phyloP scores from a whole-genome alignment of 2,888 invertebrate genomes.

The Oegoconia quadripuncta region DNA sequence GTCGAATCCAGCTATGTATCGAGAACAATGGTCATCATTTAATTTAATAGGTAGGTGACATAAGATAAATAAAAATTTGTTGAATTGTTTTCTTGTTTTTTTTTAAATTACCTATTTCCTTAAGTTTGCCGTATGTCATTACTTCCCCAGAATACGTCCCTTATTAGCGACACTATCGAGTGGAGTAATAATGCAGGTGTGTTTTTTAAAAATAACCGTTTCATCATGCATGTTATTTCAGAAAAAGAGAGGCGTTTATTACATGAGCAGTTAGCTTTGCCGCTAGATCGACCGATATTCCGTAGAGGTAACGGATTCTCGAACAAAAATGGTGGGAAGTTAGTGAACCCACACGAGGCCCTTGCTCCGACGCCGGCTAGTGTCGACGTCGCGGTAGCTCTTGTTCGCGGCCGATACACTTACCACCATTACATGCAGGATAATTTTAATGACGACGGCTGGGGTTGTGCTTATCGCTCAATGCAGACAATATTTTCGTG shows the following conservation, averaged over 20 bases:
- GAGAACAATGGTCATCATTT: too few species aligned
- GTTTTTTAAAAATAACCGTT: conserved; percentile 1
- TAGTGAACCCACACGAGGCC: conserved; percentile 88
- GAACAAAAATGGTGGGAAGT: conserved; percentile 73
- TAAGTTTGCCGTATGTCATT: too few species aligned
- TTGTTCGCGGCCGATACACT: conserved; percentile 91
- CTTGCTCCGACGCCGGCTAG: conserved; percentile 55
- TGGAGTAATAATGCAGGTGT: too few species aligned
- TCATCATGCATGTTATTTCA: conserved; percentile 36
- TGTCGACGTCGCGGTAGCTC: conserved; percentile 44
- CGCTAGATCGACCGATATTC: conserved; percentile 85
- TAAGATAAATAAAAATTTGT: too few species aligned
- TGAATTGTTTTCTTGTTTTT: too few species aligned
- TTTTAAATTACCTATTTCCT: too few species aligned
- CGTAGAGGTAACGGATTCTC: conserved; percentile 83
- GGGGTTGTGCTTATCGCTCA: conserved; percentile 99
- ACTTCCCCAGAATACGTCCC: too few species aligned
- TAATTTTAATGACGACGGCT: conserved; percentile 95
- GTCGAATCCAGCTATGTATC: too few species aligned
- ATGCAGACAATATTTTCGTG: conserved; percentile 98
- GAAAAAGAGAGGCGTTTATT: conserved; percentile 82
- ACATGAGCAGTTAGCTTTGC: conserved; percentile 85
- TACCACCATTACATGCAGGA: conserved; percentile 99
- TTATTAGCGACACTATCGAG: too few species aligned
- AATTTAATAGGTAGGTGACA: too few species aligned